A percentile compares a stretch with the other conserved stretches of the same genome.
Evolutionary conservation across 1,140 invertebrate species (phyloP).

Genomic region (Coelopa frigida): DNA sequence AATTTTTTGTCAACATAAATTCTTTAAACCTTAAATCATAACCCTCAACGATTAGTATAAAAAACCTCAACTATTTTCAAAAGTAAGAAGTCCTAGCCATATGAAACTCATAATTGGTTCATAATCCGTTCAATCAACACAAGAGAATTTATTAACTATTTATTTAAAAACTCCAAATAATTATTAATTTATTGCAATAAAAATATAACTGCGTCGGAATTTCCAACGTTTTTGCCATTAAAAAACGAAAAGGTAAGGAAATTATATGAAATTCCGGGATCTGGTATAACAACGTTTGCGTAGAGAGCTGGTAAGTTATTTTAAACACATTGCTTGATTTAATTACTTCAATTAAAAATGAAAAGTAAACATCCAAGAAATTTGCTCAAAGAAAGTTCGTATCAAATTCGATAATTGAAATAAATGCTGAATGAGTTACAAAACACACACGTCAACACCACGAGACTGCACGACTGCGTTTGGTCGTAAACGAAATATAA

Average conservation of each 20-base stretch:
- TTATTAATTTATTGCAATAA: constrained; percentile 12
- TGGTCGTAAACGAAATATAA: constrained; percentile 13
- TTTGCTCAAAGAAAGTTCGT: constrained; percentile 15
- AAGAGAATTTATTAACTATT: too few species aligned
- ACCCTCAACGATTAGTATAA: too few species aligned
- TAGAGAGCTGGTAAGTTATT: constrained; percentile 36
- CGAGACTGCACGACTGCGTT: constrained; percentile 27
- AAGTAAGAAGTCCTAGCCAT: too few species aligned
- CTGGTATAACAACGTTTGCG: constrained; percentile 41
- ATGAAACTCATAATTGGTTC: too few species aligned
- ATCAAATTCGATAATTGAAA: not conserved
- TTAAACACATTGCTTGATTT: constrained; percentile 17
- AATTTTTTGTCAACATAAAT: too few species aligned
- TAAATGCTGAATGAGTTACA: constrained; percentile 11
- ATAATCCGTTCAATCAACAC: too few species aligned
- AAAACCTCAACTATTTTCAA: too few species aligned
- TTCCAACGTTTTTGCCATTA: constrained; percentile 14
- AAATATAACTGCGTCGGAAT: constrained; percentile 17
- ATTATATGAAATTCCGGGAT: constrained; percentile 27
- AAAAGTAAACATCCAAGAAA: too few species aligned
- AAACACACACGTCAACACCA: constrained; percentile 36
- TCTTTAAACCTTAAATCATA: too few species aligned
- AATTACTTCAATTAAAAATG: constrained; percentile 15
- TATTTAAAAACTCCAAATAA: constrained; percentile 4
- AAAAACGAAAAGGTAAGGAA: constrained; percentile 38